Base-by-base conservation (phyloP, 2,797 vertebrate genomes). In the Artibeus jamaicensis region DNA sequence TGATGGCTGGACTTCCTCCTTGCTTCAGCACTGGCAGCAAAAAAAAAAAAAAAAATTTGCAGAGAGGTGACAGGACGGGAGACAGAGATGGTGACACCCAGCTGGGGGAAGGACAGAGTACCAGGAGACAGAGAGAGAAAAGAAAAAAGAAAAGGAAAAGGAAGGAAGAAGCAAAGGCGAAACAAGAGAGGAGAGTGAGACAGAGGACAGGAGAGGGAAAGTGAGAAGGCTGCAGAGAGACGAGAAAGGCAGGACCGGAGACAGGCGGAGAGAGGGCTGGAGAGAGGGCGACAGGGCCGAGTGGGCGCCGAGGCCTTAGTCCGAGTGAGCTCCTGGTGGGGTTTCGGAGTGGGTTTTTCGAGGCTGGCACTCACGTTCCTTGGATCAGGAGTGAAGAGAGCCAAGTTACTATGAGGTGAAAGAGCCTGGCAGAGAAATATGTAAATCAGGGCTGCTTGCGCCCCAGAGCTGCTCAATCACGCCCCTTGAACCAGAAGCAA, bases 391-490 rank as follows among this genome's bases (percentile, higher is more conserved):
- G 84, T 22, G 8, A 34, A 44, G 89, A 89, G 89, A 91, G 50
- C 86, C 93, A 93, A 91, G 89, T 78, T 74, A 46, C 88, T 93
- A 22, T 9, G 11, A 68, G 53, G 59, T 7, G 34, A 95, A 84
- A 0, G 11, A 0, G 11, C 71, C 0, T 74, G 73, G 74, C 93
- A 67, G 93, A 96, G 94, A 95, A 94, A 93, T 95, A 97, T 97
- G 97, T 97, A 97, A 98, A 98, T 97, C 95, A 95, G 96, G 96
- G 62, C 46, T 97, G 89, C 86, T 37, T 5, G 90, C 26, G 91
- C 96, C 94, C 92, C 15, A 95, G 95, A 95, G 97, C 77, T 68
- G 89, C 34, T 89, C 95, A 90, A 86, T 97, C 89, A 95, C 86
- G 42, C 93, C 95, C 95, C 91, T 74, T 18, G 94, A 96, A 95